A percentile compares a stretch with the other conserved stretches of the same genome.
Conservation (phyloP, 2,113 vertebrate genomes). For the Atractosteus spatula region DNA sequence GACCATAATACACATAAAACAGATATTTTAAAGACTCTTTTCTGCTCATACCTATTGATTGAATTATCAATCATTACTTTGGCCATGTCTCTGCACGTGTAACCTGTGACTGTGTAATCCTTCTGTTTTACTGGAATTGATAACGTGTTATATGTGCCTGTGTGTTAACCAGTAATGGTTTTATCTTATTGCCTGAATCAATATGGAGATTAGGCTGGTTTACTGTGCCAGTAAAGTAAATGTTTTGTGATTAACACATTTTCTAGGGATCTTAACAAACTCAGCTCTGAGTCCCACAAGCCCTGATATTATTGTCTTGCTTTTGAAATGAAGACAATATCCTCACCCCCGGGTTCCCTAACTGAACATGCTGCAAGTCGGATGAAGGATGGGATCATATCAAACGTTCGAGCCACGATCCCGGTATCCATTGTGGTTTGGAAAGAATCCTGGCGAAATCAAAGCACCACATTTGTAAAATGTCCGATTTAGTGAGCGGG, state of each 20-base stretch:
- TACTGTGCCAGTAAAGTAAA: conserved; percentile 9
- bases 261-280: too few relatives aligned
- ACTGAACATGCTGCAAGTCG: not conserved
- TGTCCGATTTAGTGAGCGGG: too few relatives aligned
- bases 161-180: conserved; percentile 29
- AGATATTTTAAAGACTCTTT: not conserved
- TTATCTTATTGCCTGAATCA: conserved; percentile 27
- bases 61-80: not conserved
- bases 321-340: not conserved
- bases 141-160: conserved; percentile 20
- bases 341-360: not conserved
- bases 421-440: not conserved
- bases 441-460: not conserved
- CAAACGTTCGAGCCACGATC: not conserved
- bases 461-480: too few relatives aligned
- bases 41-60: not conserved
- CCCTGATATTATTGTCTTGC: not conserved
- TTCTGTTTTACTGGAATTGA: conserved; percentile 9
- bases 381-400: not conserved
- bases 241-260: conserved; percentile 13
- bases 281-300: not conserved
- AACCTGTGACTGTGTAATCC: conserved; percentile 8
- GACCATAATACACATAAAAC: not conserved
- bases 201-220: conserved; percentile 28
- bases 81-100: not conserved